A percentile compares a stretch with the other conserved stretches of the same genome.
phyloP scores from a whole-genome alignment of 2,113 vertebrate genomes.

The Pantherophis guttatus region DNA sequence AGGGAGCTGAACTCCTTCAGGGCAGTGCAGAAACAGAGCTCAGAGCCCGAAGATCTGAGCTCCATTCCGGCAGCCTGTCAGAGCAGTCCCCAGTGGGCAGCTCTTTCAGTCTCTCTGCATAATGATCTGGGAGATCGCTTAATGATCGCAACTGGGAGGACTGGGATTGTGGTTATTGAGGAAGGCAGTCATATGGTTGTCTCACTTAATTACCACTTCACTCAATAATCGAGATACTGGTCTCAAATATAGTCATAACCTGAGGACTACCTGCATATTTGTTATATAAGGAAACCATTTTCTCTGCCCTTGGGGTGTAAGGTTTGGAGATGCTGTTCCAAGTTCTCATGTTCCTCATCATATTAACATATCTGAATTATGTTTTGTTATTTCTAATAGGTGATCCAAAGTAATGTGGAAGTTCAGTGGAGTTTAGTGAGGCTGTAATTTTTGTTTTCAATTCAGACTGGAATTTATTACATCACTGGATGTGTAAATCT shows the following conservation, averaged over 20 bases:
- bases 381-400: background rate
- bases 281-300: background rate
- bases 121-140: background rate
- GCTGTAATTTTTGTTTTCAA: background rate
- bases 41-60: background rate
- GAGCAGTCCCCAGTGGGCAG: background rate
- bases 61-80: background rate
- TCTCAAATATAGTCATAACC: background rate
- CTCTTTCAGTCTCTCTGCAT: background rate
- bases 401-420: background rate
- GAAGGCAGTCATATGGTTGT: background rate
- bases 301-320: background rate
- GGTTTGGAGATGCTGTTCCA: background rate
- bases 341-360: background rate
- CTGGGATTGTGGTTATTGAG: background rate
- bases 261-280: background rate
- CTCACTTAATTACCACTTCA: background rate
- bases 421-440: background rate
- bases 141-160: background rate
- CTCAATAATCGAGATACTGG: background rate
- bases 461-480: background rate
- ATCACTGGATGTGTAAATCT: background rate
- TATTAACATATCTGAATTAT: background rate
- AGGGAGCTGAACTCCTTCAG: background rate
- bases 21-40: background rate